Conservation (phyloP, 2,797 vertebrate species). For the Crocidura indochinensis region DNA sequence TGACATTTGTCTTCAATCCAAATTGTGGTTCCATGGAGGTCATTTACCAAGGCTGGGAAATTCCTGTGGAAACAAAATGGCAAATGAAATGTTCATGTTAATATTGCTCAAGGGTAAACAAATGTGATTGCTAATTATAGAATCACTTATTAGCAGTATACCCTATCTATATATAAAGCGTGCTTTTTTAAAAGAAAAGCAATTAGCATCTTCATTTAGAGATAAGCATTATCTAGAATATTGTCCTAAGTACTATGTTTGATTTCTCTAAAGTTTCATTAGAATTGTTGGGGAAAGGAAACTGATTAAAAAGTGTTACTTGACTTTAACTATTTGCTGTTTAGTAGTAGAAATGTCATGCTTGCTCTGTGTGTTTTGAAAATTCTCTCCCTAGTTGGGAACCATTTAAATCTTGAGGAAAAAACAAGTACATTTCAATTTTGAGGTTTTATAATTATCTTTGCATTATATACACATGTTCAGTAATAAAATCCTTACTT, state of each 20-base stretch:
- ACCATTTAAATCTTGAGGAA: constrained; percentile 50
- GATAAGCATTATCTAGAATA: constrained; percentile 4
- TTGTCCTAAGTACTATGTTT: constrained; percentile 49
- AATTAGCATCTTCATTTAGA: constrained; percentile 53
- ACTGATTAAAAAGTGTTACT: constrained; percentile 52
- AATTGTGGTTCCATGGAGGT: not conserved
- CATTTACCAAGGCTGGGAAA: constrained; percentile 41
- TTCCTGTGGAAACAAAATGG: constrained; percentile 56
- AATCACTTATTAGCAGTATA: constrained; percentile 65
- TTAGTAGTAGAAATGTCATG: constrained; percentile 33
- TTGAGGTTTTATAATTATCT: constrained; percentile 79
- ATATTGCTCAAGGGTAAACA: constrained; percentile 69
- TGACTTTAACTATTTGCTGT: constrained; percentile 40
- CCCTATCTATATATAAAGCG: constrained; percentile 2
- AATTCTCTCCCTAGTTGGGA: constrained; percentile 54
- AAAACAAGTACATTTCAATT: constrained; percentile 15
- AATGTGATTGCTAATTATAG: constrained; percentile 79
- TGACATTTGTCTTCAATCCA: constrained; percentile 52
- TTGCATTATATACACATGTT: constrained; percentile 74
- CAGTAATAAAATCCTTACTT: constrained; percentile 72
- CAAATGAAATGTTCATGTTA: constrained; percentile 78
- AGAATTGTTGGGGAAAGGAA: constrained; percentile 43
- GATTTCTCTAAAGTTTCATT: constrained; percentile 67
- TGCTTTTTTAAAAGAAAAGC: constrained; percentile 31
- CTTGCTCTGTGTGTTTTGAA: constrained; percentile 59